Evolutionary conservation across 2,888 invertebrate genomes (phyloP), one percentile per base, ranked within the genome.

Genomic region (Odontocerum albicorne): DNA sequence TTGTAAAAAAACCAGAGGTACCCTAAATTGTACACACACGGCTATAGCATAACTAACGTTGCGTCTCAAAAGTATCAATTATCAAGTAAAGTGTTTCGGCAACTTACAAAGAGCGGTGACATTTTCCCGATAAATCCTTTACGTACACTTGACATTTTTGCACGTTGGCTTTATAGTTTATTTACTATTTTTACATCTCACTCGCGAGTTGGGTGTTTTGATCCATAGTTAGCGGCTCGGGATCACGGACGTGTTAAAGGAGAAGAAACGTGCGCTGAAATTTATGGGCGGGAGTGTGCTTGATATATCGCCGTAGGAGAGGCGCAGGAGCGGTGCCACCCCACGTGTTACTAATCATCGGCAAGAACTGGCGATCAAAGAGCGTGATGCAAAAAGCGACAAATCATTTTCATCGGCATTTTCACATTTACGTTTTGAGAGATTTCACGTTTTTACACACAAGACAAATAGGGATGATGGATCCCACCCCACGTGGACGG

Each of bases 281-380:
- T 59, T 59, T 59, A 59, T 55, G 45, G 51, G 38, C 55, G 50
- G 33, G 51, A 59, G 51, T 55, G 58, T 55, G 55, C 55, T 55
- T 59, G 55, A 59, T 59, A 56, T 59, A 59, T 55, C 36, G 55
- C 47, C 52, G 45, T 49, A 27, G 8, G 53, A 40, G 52, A 45
- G 44, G 19, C 19, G 33, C 15, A 43, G 40, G 45, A 19, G 39
- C 20, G 40, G n/a, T 6, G 12, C n/a, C 3, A 15, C 38, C 10
- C 16, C n/a, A 17, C 38, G 38, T 38, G 38, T 38, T 17, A 38
- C 38, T 13, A 38, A 16, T 38, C 38, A 38, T 38, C 38, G 4
- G 8, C 6, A 17, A 13, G 38, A 13, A 8, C 17, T 15, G 12
- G 17, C n/a, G 13, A 8, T 16, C 13, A 38, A 3, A 38, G 17